Conservation (phyloP, 2,888 invertebrate genomes). For the Quadroppia sp. region DNA sequence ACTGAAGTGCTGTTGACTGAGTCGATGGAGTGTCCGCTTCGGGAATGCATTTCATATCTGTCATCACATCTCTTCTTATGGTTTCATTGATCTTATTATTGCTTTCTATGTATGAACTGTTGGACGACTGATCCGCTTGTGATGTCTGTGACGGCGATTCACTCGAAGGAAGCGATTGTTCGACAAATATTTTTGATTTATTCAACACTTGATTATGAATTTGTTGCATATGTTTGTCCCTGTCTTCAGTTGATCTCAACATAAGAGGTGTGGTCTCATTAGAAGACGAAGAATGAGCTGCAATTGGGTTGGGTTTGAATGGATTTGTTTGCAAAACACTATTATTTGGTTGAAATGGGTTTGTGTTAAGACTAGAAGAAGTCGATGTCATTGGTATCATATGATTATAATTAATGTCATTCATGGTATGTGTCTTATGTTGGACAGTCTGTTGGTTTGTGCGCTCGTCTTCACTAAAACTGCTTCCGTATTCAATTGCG, state of each 20-base stretch:
- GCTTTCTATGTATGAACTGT: conserved; percentile 24
- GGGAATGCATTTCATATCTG: background rate
- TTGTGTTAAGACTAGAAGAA: conserved; percentile 38
- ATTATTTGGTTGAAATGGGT: conserved; percentile 18
- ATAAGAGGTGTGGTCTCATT: conserved; percentile 38
- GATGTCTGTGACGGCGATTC: conserved; percentile 30
- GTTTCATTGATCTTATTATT: background rate
- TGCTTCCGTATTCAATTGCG: conserved; percentile 25
- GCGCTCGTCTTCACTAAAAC: conserved; percentile 32
- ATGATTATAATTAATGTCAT: background rate
- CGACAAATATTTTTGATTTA: background rate
- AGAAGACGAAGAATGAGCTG: conserved; percentile 28
- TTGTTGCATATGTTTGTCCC: conserved; percentile 9
- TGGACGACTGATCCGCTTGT: conserved; percentile 13
- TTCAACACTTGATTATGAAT: background rate
- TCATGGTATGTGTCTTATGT: background rate
- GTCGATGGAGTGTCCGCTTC: background rate
- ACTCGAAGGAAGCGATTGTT: conserved; percentile 27
- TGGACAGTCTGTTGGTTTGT: conserved; percentile 23
- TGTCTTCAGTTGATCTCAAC: conserved; percentile 7
- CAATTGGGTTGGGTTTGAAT: background rate
- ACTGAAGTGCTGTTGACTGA: conserved; percentile 22
- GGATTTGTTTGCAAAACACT: background rate
- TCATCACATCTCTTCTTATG: background rate
- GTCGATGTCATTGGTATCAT: conserved; percentile 20